Evolutionary conservation across 2,797 vertebrate species (phyloP).

Genomic region (Enteromius thamalakanensis): DNA sequence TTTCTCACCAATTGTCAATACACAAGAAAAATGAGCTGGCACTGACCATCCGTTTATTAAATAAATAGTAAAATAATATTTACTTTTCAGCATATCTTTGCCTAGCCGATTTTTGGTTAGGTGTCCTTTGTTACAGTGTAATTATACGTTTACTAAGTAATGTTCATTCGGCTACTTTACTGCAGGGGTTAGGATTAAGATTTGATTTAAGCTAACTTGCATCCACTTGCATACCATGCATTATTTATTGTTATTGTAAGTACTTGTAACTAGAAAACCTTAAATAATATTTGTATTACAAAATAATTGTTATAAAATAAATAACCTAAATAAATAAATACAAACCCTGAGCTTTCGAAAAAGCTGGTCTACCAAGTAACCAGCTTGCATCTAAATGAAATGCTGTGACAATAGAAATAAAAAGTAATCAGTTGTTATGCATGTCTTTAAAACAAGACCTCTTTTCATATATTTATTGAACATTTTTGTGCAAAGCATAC

Average conservation of each 20-base stretch:
- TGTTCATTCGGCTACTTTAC: not conserved
- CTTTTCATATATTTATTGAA: too few species aligned
- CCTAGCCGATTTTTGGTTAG: not conserved
- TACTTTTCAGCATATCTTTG: not conserved
- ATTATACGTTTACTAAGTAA: not conserved
- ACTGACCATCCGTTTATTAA: not conserved
- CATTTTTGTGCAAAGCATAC: too few species aligned
- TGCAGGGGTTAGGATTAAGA: not conserved
- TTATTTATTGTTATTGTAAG: not conserved
- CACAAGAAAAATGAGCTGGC: too few species aligned
- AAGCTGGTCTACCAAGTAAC: too few species aligned
- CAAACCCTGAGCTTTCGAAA: too few species aligned
- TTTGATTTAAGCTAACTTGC: not conserved
- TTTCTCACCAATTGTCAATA: not conserved
- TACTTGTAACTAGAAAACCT: too few species aligned
- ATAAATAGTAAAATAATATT: not conserved
- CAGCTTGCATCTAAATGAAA: not conserved
- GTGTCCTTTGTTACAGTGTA: not conserved
- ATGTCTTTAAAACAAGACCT: not conserved
- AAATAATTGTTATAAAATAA: too few species aligned
- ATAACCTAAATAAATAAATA: too few species aligned
- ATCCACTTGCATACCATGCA: not conserved
- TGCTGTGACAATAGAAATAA: not conserved
- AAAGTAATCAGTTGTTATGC: not conserved
- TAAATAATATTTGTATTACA: too few species aligned